Evolutionary conservation across 2,888 invertebrate genomes (phyloP).

Genomic region (Apotomis turbidana): DNA sequence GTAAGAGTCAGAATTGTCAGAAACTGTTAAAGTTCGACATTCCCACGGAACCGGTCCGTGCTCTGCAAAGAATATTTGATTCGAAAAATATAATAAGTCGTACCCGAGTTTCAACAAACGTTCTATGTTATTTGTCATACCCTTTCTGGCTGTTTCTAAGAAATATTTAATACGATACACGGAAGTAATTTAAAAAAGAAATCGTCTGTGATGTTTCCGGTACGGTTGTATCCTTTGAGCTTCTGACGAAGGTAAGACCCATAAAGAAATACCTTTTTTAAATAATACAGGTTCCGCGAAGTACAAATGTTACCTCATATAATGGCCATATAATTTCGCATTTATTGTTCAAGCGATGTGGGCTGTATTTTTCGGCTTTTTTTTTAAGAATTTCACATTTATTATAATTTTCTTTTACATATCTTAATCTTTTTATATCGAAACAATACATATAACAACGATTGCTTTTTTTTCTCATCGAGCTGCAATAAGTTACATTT

Average conservation of each 20-base stretch:
- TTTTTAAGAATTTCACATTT: neutral
- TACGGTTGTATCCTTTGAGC: neutral
- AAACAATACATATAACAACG: too few relatives aligned
- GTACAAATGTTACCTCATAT: neutral
- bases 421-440: too few relatives aligned
- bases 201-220: neutral
- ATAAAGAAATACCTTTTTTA: neutral
- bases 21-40: too few relatives aligned
- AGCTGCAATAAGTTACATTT: too few relatives aligned
- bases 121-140: neutral
- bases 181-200: neutral
- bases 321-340: neutral
- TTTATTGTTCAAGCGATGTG: slow-evolving; percentile 3
- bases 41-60: too few relatives aligned
- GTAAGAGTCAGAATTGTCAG: too few relatives aligned
- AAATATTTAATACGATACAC: neutral
- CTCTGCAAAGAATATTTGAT: too few relatives aligned
- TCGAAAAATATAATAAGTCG: too few relatives aligned
- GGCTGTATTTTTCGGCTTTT: neutral
- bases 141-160: neutral
- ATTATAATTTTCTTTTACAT: neutral
- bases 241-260: slow-evolving; percentile 1
- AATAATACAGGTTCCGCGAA: neutral
- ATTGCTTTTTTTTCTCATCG: too few relatives aligned
- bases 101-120: too few relatives aligned